Evolutionary conservation across 2,888 invertebrate species (phyloP).

Genomic region (Spatulosminthurus flaviceps): DNA sequence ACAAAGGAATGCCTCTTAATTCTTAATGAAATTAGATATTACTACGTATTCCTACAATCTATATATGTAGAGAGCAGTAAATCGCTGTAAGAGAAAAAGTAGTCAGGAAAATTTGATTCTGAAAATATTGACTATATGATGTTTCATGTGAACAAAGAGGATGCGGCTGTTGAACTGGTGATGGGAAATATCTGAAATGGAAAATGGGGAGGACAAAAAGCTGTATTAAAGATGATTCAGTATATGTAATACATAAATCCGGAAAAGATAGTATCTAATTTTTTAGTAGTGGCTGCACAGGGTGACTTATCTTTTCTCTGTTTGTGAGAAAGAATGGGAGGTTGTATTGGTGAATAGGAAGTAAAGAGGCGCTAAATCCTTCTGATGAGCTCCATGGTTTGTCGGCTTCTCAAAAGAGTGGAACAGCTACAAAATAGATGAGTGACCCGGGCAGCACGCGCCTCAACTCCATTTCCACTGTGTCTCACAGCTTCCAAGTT

Average conservation of each 20-base stretch:
- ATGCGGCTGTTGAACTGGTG: neutral
- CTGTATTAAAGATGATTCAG: neutral
- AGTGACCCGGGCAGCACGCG: constrained; percentile 47
- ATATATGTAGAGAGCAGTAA: too few species aligned
- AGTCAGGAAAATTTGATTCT: too few species aligned
- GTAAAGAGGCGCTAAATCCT: constrained; percentile 55
- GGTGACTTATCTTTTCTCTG: constrained; percentile 37
- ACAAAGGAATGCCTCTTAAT: too few species aligned
- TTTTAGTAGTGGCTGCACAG: constrained; percentile 16
- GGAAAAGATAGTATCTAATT: constrained; percentile 12
- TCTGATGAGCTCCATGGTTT: constrained; percentile 50
- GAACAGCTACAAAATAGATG: constrained; percentile 47
- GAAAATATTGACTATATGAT: too few species aligned
- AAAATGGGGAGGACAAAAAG: neutral
- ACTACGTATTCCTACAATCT: too few species aligned
- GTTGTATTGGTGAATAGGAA: constrained; percentile 38
- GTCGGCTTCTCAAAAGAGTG: constrained; percentile 55
- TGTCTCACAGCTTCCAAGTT: constrained; percentile 35
- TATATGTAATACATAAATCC: neutral
- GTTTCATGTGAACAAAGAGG: neutral
- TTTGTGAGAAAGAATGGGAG: constrained; percentile 23
- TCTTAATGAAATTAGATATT: too few species aligned
- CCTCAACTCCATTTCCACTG: constrained; percentile 34
- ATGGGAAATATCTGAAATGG: neutral
- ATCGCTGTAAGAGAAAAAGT: too few species aligned